Evolutionary conservation across 1,140 invertebrate genomes (phyloP).

Genomic region (Anastrepha obliqua): DNA sequence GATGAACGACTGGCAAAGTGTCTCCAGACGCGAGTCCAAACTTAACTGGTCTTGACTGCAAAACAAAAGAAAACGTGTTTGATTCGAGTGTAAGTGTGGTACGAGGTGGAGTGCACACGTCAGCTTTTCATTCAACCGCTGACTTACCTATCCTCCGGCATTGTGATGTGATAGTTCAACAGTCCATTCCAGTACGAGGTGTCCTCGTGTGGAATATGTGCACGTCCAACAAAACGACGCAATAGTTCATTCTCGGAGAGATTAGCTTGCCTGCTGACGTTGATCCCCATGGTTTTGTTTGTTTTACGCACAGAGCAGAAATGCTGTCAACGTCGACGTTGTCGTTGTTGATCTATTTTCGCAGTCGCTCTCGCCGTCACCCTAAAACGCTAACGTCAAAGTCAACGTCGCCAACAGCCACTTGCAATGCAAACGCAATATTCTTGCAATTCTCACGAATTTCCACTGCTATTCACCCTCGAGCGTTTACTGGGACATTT

Average conservation of each 20-base stretch:
- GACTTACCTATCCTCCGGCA: constrained; percentile 84
- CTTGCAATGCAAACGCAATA: neutral
- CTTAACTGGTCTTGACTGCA: constrained; percentile 85
- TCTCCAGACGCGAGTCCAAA: constrained; percentile 86
- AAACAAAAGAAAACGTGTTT: constrained; percentile 54
- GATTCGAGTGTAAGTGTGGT: neutral
- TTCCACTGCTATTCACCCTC: neutral
- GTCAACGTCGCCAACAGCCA: constrained; percentile 6
- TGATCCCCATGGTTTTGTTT: constrained; percentile 84
- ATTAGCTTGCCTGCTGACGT: constrained; percentile 88
- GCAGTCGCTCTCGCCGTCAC: constrained; percentile 20
- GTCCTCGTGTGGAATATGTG: constrained; percentile 85
- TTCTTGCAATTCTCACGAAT: neutral
- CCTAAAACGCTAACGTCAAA: neutral
- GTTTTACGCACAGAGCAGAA: constrained; percentile 25
- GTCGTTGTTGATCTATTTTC: constrained; percentile 8
- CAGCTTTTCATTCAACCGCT: neutral
- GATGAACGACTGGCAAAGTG: constrained; percentile 83
- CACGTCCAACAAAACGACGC: constrained; percentile 84
- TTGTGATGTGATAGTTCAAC: constrained; percentile 91
- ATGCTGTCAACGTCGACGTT: neutral
- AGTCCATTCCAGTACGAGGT: constrained; percentile 96
- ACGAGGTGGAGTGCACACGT: constrained; percentile 39
- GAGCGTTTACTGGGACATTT: neutral
- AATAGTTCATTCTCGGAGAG: constrained; percentile 89